These are phyloP conservation scores for Tokudaia muenninki DNA, from an alignment of 2,797 vertebrate species.

Conservation along the genomic window DNA sequence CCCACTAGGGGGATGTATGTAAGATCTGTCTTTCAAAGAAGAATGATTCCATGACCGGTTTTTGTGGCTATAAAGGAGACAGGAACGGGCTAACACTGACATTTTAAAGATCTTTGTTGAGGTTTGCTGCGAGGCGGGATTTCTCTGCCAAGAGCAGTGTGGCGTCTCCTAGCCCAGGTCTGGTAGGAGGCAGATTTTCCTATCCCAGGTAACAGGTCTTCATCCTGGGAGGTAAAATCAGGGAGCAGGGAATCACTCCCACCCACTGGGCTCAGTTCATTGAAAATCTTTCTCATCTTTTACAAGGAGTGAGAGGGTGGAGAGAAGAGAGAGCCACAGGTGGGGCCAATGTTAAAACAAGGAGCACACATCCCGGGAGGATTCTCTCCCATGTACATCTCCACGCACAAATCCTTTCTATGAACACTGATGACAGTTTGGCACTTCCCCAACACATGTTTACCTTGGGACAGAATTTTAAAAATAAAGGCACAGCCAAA, in stretches of 20 bases:
- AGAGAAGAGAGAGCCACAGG: not conserved
- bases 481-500: not conserved
- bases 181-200: not conserved
- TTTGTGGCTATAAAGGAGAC: not conserved
- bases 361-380: rapidly evolving
- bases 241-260: not conserved
- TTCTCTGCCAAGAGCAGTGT: not conserved
- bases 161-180: not conserved
- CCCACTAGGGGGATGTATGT: not conserved
- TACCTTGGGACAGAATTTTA: not conserved
- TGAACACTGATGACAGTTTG: rapidly evolving
- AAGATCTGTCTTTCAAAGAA: slow-evolving; percentile 22
- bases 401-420: not conserved
- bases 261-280: not conserved
- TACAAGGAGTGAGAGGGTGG: too few species aligned
- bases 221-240: not conserved
- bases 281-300: not conserved
- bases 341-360: not conserved
- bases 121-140: not conserved
- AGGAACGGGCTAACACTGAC: not conserved
- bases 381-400: rapidly evolving
- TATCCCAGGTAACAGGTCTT: not conserved
- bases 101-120: not conserved
- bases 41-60: not conserved
- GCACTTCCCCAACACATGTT: not conserved